Evolutionary conservation across 2,888 invertebrate species (phyloP).

Genomic region (Serripes groenlandicus): DNA sequence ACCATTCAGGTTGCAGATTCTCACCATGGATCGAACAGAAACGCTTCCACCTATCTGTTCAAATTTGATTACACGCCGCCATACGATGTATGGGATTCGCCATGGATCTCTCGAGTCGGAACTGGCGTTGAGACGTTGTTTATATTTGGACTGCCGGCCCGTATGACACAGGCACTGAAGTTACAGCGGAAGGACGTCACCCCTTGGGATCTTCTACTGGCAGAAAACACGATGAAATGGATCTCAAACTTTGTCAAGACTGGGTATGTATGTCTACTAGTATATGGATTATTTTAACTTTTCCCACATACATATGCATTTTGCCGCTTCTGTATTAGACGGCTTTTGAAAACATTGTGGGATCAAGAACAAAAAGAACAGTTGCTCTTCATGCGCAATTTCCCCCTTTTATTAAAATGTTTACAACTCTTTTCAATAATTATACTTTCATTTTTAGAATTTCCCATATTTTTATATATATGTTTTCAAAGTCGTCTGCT

Average conservation of each 20-base stretch:
- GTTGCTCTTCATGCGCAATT: too few species aligned
- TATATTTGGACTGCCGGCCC: constrained; percentile 49
- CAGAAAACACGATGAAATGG: constrained; percentile 56
- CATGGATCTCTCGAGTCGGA: constrained; percentile 44
- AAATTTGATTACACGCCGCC: constrained; percentile 45
- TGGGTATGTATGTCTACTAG: constrained; percentile 61
- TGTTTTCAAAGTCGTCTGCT: too few species aligned
- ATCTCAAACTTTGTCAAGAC: constrained; percentile 58
- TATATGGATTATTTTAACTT: neutral
- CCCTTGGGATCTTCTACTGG: constrained; percentile 28
- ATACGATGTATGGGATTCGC: constrained; percentile 20
- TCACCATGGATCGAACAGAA: constrained; percentile 33
- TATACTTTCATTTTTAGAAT: too few species aligned
- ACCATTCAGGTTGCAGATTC: constrained; percentile 38
- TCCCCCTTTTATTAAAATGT: too few species aligned
- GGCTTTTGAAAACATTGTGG: neutral
- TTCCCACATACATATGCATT: neutral
- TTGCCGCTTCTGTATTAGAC: neutral
- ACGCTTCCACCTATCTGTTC: constrained; percentile 55
- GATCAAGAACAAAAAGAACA: neutral
- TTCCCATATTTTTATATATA: too few species aligned
- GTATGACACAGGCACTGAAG: constrained; percentile 41
- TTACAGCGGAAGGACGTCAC: constrained; percentile 21
- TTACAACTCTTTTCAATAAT: too few species aligned
- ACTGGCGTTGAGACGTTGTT: constrained; percentile 52